Percentiles rank a stretch among this genome's conserved stretches.
Conservation (phyloP, 2,888 invertebrate genomes). For the Mesorhabditis spiculigera region DNA sequence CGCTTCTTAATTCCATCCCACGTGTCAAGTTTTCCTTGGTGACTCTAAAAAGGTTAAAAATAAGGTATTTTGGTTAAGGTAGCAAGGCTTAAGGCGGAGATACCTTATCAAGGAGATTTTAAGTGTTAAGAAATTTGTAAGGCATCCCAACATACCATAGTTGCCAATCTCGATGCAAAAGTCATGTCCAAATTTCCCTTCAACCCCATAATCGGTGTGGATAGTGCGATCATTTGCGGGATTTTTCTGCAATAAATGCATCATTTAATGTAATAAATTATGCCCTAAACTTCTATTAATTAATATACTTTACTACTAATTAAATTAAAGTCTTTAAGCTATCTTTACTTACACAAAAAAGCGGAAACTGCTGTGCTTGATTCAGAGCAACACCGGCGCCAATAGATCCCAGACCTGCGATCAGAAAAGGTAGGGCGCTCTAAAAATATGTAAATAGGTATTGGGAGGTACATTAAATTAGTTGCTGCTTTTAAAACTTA, state of each 20-base stretch:
- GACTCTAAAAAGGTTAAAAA: neutral
- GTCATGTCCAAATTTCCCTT: conserved; percentile 6
- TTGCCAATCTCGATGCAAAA: conserved; percentile 2
- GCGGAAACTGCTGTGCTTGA: conserved; percentile 4
- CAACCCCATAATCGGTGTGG: neutral
- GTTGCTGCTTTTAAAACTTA: neutral
- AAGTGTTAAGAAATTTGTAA: neutral
- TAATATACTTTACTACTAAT: neutral
- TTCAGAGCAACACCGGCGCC: conserved; percentile 1
- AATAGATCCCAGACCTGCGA: neutral
- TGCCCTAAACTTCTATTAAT: neutral
- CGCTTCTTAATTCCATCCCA: neutral
- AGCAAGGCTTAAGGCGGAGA: neutral
- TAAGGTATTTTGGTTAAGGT: neutral
- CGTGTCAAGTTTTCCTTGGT: neutral
- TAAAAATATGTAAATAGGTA: neutral
- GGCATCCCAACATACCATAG: neutral
- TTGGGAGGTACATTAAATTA: neutral
- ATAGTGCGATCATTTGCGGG: conserved; percentile 2
- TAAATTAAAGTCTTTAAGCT: neutral
- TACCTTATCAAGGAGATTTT: neutral
- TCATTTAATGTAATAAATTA: too few species aligned
- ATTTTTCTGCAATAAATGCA: neutral
- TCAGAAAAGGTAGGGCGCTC: conserved; percentile 2
- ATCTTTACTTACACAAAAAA: neutral